Conservation (phyloP, 2,888 invertebrate genomes). For the Brachyptera putata region DNA sequence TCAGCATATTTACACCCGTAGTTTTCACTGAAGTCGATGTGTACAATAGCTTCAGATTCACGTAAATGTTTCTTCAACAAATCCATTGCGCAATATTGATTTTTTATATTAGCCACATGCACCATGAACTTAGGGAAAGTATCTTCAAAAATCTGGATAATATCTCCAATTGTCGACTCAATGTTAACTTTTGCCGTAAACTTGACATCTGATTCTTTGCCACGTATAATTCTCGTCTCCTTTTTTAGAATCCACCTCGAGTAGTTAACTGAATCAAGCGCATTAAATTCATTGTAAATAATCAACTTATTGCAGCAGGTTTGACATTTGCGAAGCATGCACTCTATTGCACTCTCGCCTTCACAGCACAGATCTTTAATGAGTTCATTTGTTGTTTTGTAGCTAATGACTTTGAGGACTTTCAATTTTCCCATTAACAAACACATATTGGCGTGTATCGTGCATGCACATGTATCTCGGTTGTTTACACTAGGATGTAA, state of each 20-base stretch:
- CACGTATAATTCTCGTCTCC: not conserved
- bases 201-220: constrained; percentile 37
- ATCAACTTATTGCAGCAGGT: constrained; percentile 12
- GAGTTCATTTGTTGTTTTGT: constrained; percentile 5
- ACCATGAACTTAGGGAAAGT: too few relatives aligned
- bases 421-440: constrained; percentile 20
- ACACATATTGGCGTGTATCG: constrained; percentile 25
- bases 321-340: constrained; percentile 23
- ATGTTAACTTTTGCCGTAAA: constrained; percentile 42
- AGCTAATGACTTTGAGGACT: constrained; percentile 15
- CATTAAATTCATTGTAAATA: constrained; percentile 19
- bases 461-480: not conserved
- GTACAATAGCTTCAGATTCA: too few relatives aligned
- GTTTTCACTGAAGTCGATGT: too few relatives aligned
- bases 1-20: too few relatives aligned
- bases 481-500: constrained; percentile 21
- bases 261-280: not conserved
- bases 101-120: too few relatives aligned
- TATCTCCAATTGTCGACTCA: constrained; percentile 41
- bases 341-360: constrained; percentile 17
- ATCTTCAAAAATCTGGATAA: constrained; percentile 42
- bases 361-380: constrained; percentile 24
- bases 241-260: not conserved
- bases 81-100: too few relatives aligned
- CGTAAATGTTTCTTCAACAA: too few relatives aligned